Evolutionary conservation across 2,888 invertebrate species (phyloP).

Genomic region (Tenthredo scrophulariae): DNA sequence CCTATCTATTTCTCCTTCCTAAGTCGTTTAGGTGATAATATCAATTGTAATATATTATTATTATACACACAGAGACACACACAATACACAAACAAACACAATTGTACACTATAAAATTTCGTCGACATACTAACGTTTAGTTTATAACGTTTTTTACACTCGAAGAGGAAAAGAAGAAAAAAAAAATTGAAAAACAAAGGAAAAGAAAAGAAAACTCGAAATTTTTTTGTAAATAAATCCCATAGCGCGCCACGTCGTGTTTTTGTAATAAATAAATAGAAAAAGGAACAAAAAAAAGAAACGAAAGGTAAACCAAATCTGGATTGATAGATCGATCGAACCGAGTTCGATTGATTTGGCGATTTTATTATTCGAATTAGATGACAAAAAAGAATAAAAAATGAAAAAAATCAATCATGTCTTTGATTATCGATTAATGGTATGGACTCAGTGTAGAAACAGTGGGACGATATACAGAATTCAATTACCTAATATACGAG

Average conservation of each 20-base stretch:
- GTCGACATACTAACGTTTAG: neutral
- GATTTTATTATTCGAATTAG: neutral
- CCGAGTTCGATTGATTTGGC: neutral
- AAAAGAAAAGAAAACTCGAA: neutral
- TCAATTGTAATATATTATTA: slow-evolving; percentile 8
- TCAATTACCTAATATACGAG: neutral
- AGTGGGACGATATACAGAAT: neutral
- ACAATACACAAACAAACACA: too few species aligned
- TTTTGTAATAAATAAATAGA: neutral
- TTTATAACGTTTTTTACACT: neutral
- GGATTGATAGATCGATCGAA: neutral
- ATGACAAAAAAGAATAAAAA: neutral
- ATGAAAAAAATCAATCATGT: neutral
- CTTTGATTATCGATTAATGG: neutral
- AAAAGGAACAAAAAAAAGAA: neutral
- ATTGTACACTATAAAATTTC: neutral
- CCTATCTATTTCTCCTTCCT: neutral
- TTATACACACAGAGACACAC: neutral
- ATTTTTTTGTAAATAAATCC: slow-evolving; percentile 8
- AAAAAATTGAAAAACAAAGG: neutral
- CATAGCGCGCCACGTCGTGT: neutral
- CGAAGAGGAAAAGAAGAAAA: neutral
- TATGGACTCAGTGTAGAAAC: neutral
- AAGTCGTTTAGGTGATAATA: neutral
- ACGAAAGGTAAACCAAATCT: neutral